Evolutionary conservation across 2,888 invertebrate species (phyloP).

Genomic region (Tyria jacobaeae): DNA sequence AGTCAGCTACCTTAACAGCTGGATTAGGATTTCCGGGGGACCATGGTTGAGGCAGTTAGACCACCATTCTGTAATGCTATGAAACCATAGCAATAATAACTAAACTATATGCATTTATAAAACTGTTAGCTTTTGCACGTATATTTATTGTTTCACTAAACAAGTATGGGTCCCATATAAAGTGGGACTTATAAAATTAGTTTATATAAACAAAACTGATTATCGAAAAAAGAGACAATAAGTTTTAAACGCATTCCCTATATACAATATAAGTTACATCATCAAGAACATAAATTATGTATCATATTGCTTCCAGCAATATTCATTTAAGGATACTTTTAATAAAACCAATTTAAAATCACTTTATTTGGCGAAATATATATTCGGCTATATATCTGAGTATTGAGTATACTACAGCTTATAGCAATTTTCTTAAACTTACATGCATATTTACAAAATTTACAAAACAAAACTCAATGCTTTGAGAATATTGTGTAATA

Average conservation of each 20-base stretch:
- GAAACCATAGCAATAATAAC: constrained; percentile 14
- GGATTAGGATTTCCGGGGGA: too few relatives aligned
- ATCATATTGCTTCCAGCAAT: constrained; percentile 33
- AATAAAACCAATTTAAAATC: constrained; percentile 50
- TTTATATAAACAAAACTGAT: constrained; percentile 39
- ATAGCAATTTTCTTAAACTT: constrained; percentile 67
- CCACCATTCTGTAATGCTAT: neutral
- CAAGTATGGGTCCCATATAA: constrained; percentile 23
- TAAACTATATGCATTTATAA: constrained; percentile 9
- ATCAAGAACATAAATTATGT: constrained; percentile 16
- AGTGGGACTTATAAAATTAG: constrained; percentile 31
- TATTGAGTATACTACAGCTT: constrained; percentile 51
- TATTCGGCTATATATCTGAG: constrained; percentile 47
- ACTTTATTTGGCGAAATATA: constrained; percentile 48
- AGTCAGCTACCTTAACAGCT: neutral
- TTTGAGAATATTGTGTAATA: constrained; percentile 29
- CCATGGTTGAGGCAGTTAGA: neutral
- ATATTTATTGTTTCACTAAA: constrained; percentile 14
- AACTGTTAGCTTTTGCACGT: constrained; percentile 18
- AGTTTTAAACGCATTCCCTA: constrained; percentile 43
- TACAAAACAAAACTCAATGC: constrained; percentile 60
- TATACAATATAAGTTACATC: constrained; percentile 46
- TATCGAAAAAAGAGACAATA: constrained; percentile 39
- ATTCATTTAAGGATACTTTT: constrained; percentile 33
- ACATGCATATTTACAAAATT: constrained; percentile 78